Evolutionary conservation across 1,140 invertebrate species (phyloP), one percentile per base, ranked within the genome.

Genomic region (Uloborus diversus): DNA sequence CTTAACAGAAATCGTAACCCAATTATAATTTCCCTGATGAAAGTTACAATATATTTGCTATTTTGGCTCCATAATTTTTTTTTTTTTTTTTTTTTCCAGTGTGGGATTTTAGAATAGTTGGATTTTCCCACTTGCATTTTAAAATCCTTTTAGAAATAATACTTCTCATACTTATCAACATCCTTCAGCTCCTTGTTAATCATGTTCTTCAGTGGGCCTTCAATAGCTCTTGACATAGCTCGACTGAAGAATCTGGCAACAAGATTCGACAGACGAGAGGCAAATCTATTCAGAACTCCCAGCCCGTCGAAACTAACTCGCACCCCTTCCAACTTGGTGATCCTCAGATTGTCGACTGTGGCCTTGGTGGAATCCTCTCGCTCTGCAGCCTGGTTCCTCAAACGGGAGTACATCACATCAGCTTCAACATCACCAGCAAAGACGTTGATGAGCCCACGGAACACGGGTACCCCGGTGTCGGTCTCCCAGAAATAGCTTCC

Each of bases 151-250:
- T 28, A 71, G 14, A 56, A 65, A 13, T 76, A 76, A 65, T 65
- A 76, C 14, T 25, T 61, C 37, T 76, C 73, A n/a, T 76, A 76
- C 28, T 76, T 76, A 23, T 65, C 47, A 3, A 76, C 61, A 37
- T 76, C 56, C 42, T 37, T 42, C 23, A 76, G 28, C 30, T 76
- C 73, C 42, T 65, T 65, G 33, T 76, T 76, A 14, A 76, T 64
- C 1, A 49, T 61, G 49, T 30, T 64, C 20, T 51, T 76, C 4
- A 76, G 61, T 1, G 61, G 61, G 20, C 73, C 73, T 65, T 76
- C 73, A 3, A 76, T 17, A 9, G 28, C 47, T 14, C 61, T 28
- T 0, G 73, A 51, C 13, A 76, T 20, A n/a, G 42, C 73, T 9
- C 47, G 33, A 28, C 33, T 76, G 33, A 76, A 76, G 23, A 51